Evolutionary conservation across 2,113 vertebrate species (phyloP).

Genomic region (Scatophagus argus): DNA sequence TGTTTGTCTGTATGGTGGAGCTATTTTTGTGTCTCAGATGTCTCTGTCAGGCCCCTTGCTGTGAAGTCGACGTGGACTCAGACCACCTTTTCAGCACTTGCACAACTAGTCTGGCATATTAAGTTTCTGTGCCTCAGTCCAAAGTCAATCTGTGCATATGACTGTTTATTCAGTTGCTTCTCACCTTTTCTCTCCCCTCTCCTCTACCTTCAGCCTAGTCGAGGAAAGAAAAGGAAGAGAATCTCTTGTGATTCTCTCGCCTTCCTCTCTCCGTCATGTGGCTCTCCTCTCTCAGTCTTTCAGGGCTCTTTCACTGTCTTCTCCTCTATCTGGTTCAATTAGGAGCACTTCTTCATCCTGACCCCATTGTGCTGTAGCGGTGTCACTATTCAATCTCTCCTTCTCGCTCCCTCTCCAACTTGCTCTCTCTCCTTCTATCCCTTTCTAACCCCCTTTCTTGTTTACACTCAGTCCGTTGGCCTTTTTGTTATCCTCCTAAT

Average conservation of each 20-base stretch:
- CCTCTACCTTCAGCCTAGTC: neutral
- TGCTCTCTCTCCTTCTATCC: conserved; percentile 60
- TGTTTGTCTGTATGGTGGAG: neutral
- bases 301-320: conserved; percentile 60
- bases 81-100: conserved; percentile 45
- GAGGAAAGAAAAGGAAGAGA: conserved; percentile 16
- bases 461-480: conserved; percentile 74
- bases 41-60: conserved; percentile 23
- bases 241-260: conserved; percentile 28
- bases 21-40: conserved; percentile 19
- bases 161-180: neutral
- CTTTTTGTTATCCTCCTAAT: conserved; percentile 77
- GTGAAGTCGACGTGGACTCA: conserved; percentile 40
- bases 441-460: conserved; percentile 72
- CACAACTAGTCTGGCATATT: conserved; percentile 31
- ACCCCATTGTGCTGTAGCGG: conserved; percentile 80
- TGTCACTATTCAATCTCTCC: conserved; percentile 83
- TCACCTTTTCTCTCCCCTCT: neutral
- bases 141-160: neutral
- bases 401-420: conserved; percentile 58
- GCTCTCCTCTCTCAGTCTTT: conserved; percentile 49
- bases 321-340: conserved; percentile 82
- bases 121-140: conserved; percentile 4
- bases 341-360: conserved; percentile 82
- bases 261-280: conserved; percentile 26